These are phyloP conservation scores for Psilanteris sp. DNA, from an alignment of 1,140 invertebrate genomes.

Conservation along the genomic window DNA sequence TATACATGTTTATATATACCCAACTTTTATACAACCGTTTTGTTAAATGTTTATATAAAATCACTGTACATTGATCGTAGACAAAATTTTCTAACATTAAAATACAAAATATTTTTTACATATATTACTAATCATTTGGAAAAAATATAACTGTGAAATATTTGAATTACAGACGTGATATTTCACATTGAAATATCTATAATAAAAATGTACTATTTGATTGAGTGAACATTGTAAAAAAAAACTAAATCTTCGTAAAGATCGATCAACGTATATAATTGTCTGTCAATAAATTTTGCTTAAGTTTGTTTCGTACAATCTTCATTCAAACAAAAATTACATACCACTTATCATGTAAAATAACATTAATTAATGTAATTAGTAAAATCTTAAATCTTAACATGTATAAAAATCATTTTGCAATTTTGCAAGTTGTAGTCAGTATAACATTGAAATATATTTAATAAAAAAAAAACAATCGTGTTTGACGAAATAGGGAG, in stretches of 20 bases:
- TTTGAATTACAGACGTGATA: slow-evolving; percentile 5
- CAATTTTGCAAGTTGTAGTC: slow-evolving; percentile 17
- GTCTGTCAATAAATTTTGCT: neutral
- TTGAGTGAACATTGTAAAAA: slow-evolving; percentile 18
- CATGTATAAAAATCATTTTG: slow-evolving; percentile 28
- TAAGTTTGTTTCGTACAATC: neutral
- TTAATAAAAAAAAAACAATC: too few relatives aligned
- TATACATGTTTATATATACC: too few relatives aligned
- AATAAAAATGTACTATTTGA: neutral
- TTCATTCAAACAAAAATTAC: slow-evolving; percentile 10
- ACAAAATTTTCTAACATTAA: too few relatives aligned
- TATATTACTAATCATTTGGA: too few relatives aligned
- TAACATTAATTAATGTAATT: slow-evolving; percentile 36
- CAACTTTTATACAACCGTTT: too few relatives aligned
- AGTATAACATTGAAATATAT: slow-evolving; percentile 23
- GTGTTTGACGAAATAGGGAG: too few relatives aligned
- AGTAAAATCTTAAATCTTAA: slow-evolving; percentile 13
- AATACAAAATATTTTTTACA: too few relatives aligned
- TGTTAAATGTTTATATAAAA: too few relatives aligned
- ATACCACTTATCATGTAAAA: slow-evolving; percentile 24
- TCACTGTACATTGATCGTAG: too few relatives aligned
- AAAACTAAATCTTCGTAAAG: too few relatives aligned
- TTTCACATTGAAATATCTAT: slow-evolving; percentile 31
- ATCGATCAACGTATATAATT: too few relatives aligned
- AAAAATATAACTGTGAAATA: too few relatives aligned